phyloP scores from a whole-genome alignment of 2,888 invertebrate species.

The Cephus rjabovi region DNA sequence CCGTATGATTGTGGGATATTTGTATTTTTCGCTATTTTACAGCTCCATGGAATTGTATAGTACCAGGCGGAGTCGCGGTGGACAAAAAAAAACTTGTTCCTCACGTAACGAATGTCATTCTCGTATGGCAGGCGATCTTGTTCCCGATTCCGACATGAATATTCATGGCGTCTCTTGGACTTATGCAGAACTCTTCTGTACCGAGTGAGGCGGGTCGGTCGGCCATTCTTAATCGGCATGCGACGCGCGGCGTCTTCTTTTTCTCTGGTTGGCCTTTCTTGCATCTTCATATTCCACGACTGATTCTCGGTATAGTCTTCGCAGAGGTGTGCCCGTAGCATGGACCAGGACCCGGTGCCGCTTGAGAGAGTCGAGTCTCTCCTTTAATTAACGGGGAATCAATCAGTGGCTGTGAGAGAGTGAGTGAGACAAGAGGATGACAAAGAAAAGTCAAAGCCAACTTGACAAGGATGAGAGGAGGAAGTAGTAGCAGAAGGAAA shows the following conservation, averaged over 20 bases:
- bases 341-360: constrained; percentile 22
- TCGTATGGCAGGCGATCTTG: not conserved
- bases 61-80: too few relatives aligned
- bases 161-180: constrained; percentile 44
- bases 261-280: constrained; percentile 28
- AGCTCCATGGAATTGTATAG: too few relatives aligned
- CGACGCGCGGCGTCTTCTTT: constrained; percentile 37
- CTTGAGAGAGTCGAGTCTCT: constrained; percentile 26
- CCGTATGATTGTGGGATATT: too few relatives aligned
- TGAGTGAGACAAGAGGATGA: constrained; percentile 9
- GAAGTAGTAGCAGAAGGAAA: too few relatives aligned
- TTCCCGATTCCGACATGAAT: constrained; percentile 39
- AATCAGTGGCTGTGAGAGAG: constrained; percentile 42
- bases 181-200: constrained; percentile 45
- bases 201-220: constrained; percentile 9
- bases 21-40: too few relatives aligned
- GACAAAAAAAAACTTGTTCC: too few relatives aligned
- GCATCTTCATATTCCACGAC: constrained; percentile 41
- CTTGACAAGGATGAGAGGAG: not conserved
- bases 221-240: constrained; percentile 36
- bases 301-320: constrained; percentile 46
- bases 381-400: constrained; percentile 60
- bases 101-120: not conserved
- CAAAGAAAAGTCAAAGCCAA: not conserved
- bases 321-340: constrained; percentile 22